phyloP scores from a whole-genome alignment of 2,797 vertebrate species.

The Hippoglossus hippoglossus region DNA sequence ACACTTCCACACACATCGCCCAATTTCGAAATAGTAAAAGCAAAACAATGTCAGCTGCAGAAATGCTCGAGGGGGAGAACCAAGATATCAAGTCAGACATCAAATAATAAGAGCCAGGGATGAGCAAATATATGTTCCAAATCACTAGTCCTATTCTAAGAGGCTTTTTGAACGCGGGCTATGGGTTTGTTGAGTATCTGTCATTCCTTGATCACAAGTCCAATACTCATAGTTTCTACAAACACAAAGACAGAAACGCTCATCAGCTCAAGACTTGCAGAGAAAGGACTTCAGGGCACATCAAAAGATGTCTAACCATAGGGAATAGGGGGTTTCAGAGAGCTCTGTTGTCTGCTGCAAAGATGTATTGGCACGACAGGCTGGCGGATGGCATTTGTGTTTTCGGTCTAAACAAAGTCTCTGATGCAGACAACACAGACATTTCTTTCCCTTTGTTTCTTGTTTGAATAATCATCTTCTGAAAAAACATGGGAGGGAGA shows the following conservation, averaged over 20 bases:
- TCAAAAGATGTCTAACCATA: conserved; percentile 57
- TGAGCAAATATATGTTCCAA: conserved; percentile 50
- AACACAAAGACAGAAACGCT: conserved; percentile 57
- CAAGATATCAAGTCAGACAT: conserved; percentile 43
- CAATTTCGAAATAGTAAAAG: conserved; percentile 15
- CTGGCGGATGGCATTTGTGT: conserved; percentile 60
- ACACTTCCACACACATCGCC: background rate
- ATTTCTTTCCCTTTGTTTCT: conserved; percentile 44
- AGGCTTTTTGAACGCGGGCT: conserved; percentile 38
- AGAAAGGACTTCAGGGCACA: conserved; percentile 68
- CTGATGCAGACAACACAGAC: conserved; percentile 53
- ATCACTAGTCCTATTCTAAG: conserved; percentile 39
- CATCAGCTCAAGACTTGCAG: conserved; percentile 63
- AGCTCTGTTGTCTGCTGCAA: conserved; percentile 52
- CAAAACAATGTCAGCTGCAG: conserved; percentile 29
- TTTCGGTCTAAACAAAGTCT: conserved; percentile 55
- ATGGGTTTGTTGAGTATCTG: conserved; percentile 33
- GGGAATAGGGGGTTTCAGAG: conserved; percentile 57
- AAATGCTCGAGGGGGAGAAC: conserved; percentile 31
- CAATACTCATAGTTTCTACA: conserved; percentile 49
- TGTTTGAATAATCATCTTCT: conserved; percentile 39
- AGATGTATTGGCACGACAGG: conserved; percentile 51
- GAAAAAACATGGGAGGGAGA: conserved; percentile 29
- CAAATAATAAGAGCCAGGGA: conserved; percentile 41
- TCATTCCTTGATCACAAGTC: conserved; percentile 55